phyloP scores from a whole-genome alignment of 2,113 vertebrate genomes.

The Recurvirostra avosetta region DNA sequence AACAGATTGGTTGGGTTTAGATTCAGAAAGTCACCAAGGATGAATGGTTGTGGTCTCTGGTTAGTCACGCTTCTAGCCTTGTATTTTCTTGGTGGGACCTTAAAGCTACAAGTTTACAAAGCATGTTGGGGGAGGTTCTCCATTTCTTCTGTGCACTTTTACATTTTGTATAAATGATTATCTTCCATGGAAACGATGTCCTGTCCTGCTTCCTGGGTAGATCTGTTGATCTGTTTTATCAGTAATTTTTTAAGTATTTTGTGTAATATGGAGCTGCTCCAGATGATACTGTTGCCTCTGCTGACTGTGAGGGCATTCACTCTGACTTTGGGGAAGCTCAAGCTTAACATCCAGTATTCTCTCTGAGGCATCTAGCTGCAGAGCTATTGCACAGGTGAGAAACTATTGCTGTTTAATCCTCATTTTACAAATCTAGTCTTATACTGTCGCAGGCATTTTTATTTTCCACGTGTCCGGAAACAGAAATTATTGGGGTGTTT shows the following conservation, averaged over 20 bases:
- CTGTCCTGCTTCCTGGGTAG: neutral
- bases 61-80: neutral
- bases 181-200: neutral
- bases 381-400: neutral
- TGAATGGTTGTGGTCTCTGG: neutral
- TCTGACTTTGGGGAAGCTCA: neutral
- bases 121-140: neutral
- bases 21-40: neutral
- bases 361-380: neutral
- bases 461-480: neutral
- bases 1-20: neutral
- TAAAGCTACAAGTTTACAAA: neutral
- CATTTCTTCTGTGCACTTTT: neutral
- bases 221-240: neutral
- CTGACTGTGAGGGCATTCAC: neutral
- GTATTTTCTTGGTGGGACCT: neutral
- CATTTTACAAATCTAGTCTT: neutral
- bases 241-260: neutral
- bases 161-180: neutral
- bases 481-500: neutral
- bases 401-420: neutral
- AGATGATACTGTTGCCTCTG: neutral
- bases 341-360: neutral
- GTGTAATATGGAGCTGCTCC: neutral
- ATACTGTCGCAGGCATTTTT: neutral